Base-by-base conservation (phyloP, 2,113 vertebrate species). In the Indicator indicator region DNA sequence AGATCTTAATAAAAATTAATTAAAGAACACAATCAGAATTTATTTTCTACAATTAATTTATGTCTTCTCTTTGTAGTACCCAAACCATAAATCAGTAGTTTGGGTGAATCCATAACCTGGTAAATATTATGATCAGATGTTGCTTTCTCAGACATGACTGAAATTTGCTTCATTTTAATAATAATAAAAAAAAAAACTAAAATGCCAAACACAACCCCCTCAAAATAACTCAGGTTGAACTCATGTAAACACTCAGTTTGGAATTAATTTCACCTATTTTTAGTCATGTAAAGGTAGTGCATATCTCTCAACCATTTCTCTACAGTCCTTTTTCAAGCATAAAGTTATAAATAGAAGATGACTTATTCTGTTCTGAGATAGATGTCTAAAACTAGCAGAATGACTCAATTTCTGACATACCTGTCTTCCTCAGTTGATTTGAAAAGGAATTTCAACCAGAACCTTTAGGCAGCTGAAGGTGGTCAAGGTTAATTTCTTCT, bases 81-180 rank as follows among this genome's bases (percentile, higher is more conserved):
- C 9, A 26, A 93, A 30, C 5, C 44, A 86, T 73, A 83, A 84
- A 93, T 86, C 76, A 83, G 67, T 90, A 86, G 55, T 19, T 42
- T 59, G 42, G 4, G 16, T 67, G 9, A 48, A 71, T 93, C 89
- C 77, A 83, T 95, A 83, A 46, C 17, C 67, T 30, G 36, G 70
- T 77, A 77, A 83, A 88, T 42, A 8, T 52, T 88, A 67, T 21
- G 6, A 68, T 16, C 21, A 88, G 16, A 59, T 16, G 7, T 56
- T 81, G 12, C 33, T 44, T 88, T 82, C 38, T 75, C 32, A 68
- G 33, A n/a, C 19, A 50, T 74, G 90, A 36, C 38, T 52, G 80
- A 87, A 89, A 86, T 86, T 78, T 71, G 13, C 5, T 70, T 80
- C 3, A 63, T 44, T 23, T 60, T 83, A 59, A 65, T 56, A 42